These are phyloP conservation scores for Drosophila phalerata DNA, from an alignment of 2,888 invertebrate genomes.

Conservation along the genomic window DNA sequence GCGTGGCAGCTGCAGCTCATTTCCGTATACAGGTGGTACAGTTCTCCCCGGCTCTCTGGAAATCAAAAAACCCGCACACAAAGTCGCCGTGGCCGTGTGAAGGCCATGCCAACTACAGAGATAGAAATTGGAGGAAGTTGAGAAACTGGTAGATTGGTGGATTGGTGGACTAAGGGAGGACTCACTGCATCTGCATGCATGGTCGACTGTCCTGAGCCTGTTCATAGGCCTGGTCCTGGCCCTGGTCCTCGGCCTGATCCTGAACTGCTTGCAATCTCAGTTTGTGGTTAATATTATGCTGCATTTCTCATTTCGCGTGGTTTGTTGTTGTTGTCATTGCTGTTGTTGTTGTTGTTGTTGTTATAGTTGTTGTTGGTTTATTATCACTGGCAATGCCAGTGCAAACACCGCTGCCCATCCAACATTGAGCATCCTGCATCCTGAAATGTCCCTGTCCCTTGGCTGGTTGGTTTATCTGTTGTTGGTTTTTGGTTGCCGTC, in stretches of 20 bases:
- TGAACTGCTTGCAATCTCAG: conserved; percentile 77
- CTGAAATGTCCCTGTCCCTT: conserved; percentile 26
- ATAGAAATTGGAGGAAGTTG: conserved; percentile 9
- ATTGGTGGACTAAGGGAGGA: conserved; percentile 2
- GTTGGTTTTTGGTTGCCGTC: conserved; percentile 64
- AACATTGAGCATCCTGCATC: conserved; percentile 45
- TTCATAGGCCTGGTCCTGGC: background rate
- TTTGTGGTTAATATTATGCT: conserved; percentile 83
- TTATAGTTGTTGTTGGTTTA: conserved; percentile 70
- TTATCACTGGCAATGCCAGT: conserved; percentile 73
- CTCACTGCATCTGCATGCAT: conserved; percentile 32
- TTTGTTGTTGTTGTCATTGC: conserved; percentile 56
- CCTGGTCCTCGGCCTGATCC: background rate
- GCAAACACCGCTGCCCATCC: conserved; percentile 58
- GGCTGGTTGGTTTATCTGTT: conserved; percentile 41
- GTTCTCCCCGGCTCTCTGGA: conserved; percentile 1
- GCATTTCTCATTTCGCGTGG: conserved; percentile 79
- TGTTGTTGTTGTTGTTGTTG: conserved; percentile 59
- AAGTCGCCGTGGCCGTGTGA: conserved; percentile 71
- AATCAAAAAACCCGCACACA: conserved; percentile 72
- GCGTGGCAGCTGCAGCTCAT: conserved; percentile 56
- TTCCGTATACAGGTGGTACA: conserved; percentile 49
- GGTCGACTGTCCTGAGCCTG: conserved; percentile 1
- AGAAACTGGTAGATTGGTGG: background rate
- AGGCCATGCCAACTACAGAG: conserved; percentile 56